Conservation (phyloP, 2,888 invertebrate species). For the Pegoplata infirma region DNA sequence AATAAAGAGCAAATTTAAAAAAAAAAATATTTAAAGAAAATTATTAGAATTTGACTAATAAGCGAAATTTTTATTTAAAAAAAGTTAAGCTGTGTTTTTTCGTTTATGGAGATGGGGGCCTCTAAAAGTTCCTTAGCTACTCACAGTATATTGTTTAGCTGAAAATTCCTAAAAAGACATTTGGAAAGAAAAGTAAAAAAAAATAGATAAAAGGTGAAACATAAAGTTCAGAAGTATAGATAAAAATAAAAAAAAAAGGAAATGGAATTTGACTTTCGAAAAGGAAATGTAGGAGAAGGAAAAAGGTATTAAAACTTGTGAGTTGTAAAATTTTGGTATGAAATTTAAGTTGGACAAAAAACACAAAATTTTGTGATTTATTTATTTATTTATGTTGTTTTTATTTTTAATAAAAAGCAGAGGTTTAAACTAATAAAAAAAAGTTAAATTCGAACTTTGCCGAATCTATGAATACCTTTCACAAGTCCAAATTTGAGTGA, state of each 20-base stretch:
- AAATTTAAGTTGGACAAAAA: too few species aligned
- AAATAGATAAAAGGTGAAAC: conserved; percentile 68
- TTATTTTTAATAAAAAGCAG: too few species aligned
- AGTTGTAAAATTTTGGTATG: background rate
- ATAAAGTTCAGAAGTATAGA: conserved; percentile 62
- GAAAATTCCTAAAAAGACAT: conserved; percentile 76
- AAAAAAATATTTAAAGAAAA: conserved; percentile 9
- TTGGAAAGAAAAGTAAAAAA: conserved; percentile 71
- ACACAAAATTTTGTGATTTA: too few species aligned
- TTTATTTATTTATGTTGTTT: too few species aligned
- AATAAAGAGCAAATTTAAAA: conserved; percentile 12
- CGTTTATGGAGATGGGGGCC: conserved; percentile 4
- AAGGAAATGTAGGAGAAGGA: background rate
- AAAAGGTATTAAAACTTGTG: too few species aligned
- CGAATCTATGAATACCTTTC: too few species aligned
- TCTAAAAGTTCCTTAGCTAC: conserved; percentile 68
- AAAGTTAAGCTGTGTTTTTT: conserved; percentile 19
- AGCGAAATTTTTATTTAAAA: conserved; percentile 30
- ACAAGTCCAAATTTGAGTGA: too few species aligned
- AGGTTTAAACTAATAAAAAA: too few species aligned
- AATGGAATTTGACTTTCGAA: background rate
- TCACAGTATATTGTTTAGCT: conserved; percentile 78
- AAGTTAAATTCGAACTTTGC: too few species aligned
- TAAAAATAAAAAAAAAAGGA: conserved; percentile 23
- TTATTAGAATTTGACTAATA: conserved; percentile 19